phyloP scores from a whole-genome alignment of 1,140 invertebrate species.

The Coenobita brevimanus region DNA sequence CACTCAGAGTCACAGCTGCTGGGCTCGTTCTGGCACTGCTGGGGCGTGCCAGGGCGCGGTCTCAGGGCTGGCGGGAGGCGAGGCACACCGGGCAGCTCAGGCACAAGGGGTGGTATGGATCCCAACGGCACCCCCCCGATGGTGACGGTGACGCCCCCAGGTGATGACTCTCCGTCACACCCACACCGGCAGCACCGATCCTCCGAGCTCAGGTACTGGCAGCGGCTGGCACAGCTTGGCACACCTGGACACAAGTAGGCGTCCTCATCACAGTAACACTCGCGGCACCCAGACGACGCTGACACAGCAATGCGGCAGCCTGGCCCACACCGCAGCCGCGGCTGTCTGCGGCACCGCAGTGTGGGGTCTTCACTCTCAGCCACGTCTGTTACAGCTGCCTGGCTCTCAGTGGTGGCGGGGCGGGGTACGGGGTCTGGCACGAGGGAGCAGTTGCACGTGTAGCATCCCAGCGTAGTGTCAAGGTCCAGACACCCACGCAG shows the following conservation, averaged over 20 bases:
- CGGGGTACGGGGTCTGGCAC: too few relatives aligned
- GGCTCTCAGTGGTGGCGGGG: too few relatives aligned
- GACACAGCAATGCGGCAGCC: slow-evolving; percentile 25
- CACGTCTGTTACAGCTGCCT: too few relatives aligned
- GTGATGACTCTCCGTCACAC: background rate
- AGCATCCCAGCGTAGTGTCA: too few relatives aligned
- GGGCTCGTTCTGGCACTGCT: background rate
- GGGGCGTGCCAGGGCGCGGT: too few relatives aligned
- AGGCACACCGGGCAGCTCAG: background rate
- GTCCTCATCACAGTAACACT: slow-evolving; percentile 31
- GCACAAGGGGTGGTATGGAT: background rate
- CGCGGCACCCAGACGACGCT: slow-evolving; percentile 19
- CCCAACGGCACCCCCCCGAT: too few relatives aligned
- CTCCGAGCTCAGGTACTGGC: slow-evolving; percentile 36
- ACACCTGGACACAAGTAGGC: slow-evolving; percentile 39
- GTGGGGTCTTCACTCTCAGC: background rate
- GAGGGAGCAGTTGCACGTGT: too few relatives aligned
- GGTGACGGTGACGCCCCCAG: too few relatives aligned
- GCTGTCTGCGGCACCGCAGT: slow-evolving; percentile 16
- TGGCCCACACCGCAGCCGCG: slow-evolving; percentile 2
- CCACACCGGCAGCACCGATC: slow-evolving; percentile 44
- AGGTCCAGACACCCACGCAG: too few relatives aligned
- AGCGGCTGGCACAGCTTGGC: slow-evolving; percentile 35
- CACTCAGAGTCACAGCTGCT: background rate
- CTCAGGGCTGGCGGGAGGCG: background rate